Evolutionary conservation across 30 jellyfish, hydroid and myxozoan genomes (phyloP).

Genomic region (Aurelia aurita complex sp. Pacific): DNA sequence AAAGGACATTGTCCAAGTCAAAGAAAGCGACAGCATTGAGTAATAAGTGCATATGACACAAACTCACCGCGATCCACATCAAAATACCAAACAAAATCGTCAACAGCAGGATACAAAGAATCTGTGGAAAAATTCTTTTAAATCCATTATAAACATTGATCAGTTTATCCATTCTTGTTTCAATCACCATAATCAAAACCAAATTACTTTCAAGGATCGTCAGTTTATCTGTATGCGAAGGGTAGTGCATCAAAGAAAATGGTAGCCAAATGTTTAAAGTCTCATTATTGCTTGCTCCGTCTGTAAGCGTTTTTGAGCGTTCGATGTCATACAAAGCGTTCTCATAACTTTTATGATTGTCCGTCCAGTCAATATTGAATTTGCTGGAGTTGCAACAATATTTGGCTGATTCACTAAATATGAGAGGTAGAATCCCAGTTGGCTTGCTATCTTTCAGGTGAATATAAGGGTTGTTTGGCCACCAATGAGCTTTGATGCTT

Average conservation of each 20-base stretch:
- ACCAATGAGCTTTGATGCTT: constrained; percentile 27
- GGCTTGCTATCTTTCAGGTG: background rate
- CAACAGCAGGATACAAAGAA: constrained; percentile 53
- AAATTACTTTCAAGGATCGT: constrained; percentile 22
- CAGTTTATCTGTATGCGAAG: constrained; percentile 8
- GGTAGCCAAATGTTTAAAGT: constrained; percentile 43
- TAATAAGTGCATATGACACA: background rate
- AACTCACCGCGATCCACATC: constrained; percentile 76
- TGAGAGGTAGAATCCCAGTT: constrained; percentile 29
- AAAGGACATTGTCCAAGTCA: too few relatives aligned
- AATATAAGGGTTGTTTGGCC: constrained; percentile 39
- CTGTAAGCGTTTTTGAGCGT: background rate
- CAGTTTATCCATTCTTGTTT: constrained; percentile 18
- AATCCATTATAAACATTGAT: constrained; percentile 20
- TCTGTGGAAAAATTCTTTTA: constrained; percentile 58
- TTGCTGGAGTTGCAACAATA: constrained; percentile 10
- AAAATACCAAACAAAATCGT: constrained; percentile 71
- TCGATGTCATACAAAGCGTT: constrained; percentile 6
- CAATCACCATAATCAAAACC: constrained; percentile 17
- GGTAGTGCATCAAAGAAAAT: constrained; percentile 20
- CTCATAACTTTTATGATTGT: background rate
- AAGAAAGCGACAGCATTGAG: too few relatives aligned
- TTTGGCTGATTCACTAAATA: constrained; percentile 27
- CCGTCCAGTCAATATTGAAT: constrained; percentile 17
- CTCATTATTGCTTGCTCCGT: constrained; percentile 1